These are phyloP conservation scores for Lonchura striata DNA, from an alignment of 2,113 vertebrate genomes.

Conservation along the genomic window DNA sequence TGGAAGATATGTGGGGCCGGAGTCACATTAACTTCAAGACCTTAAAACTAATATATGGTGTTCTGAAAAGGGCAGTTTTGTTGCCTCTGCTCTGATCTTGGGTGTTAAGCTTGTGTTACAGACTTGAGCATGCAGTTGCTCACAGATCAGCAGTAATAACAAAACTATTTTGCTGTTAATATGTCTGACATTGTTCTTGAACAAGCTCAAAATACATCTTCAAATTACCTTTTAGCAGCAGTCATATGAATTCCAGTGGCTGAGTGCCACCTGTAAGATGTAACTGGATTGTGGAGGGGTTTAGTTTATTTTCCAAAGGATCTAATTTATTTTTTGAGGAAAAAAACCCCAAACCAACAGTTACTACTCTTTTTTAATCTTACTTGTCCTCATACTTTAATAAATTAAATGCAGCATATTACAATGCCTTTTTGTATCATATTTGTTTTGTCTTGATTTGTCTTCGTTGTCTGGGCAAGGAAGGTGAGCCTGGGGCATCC, in stretches of 20 bases:
- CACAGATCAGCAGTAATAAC: not conserved
- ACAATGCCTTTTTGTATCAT: accelerated
- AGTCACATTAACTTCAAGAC: not conserved
- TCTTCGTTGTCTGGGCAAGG: accelerated
- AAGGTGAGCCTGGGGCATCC: not conserved
- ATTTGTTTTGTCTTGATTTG: not conserved
- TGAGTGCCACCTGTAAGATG: not conserved
- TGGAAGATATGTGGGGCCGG: not conserved
- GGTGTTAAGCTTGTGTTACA: not conserved
- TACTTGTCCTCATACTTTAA: not conserved
- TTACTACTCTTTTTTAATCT: not conserved
- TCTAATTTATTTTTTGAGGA: not conserved
- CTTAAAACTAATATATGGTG: not conserved
- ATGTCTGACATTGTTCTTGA: not conserved
- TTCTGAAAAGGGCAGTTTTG: not conserved
- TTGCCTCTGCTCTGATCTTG: not conserved
- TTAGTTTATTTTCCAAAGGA: not conserved
- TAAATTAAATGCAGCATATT: not conserved
- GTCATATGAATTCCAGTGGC: not conserved
- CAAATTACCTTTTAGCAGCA: not conserved
- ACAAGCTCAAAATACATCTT: not conserved
- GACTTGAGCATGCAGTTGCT: not conserved
- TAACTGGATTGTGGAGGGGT: not conserved
- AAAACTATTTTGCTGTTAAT: not conserved
- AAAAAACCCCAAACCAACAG: not conserved